These are phyloP conservation scores for Trichonephila clavipes DNA, from an alignment of 1,140 invertebrate species.

Conservation along the genomic window DNA sequence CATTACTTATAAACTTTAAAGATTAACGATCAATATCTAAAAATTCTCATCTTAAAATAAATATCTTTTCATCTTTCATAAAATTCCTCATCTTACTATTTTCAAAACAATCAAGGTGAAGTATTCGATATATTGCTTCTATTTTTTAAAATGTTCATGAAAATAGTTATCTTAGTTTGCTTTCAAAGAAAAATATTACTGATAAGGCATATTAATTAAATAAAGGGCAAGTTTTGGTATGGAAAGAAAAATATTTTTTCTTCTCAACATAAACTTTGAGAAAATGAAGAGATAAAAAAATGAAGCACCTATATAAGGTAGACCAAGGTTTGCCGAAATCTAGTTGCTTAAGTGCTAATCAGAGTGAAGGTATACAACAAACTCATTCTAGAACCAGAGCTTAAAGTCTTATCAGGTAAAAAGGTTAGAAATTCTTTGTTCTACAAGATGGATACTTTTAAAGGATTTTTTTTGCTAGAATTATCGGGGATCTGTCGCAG, in stretches of 20 bases:
- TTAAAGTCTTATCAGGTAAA: conserved; percentile 7
- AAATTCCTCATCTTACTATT: too few relatives aligned
- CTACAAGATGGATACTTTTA: background rate
- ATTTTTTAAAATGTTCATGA: too few relatives aligned
- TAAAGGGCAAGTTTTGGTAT: background rate
- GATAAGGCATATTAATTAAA: conserved; percentile 3
- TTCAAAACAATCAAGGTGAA: too few relatives aligned
- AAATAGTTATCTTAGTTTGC: too few relatives aligned
- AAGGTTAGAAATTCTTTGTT: background rate
- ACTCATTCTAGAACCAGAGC: background rate
- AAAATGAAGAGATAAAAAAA: background rate
- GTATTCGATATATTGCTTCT: too few relatives aligned
- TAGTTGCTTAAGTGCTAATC: conserved; percentile 11
- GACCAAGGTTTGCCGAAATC: background rate
- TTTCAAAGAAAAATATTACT: background rate
- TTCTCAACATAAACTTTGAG: background rate
- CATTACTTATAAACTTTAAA: too few relatives aligned
- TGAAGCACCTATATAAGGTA: background rate
- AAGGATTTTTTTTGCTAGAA: background rate
- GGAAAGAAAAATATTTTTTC: background rate
- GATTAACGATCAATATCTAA: too few relatives aligned
- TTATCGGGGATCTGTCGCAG: background rate
- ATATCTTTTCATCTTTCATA: too few relatives aligned
- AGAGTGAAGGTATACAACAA: background rate
- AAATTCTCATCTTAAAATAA: too few relatives aligned